A percentile compares a stretch with the other conserved stretches of the same genome.
Evolutionary conservation across 2,113 vertebrate species (phyloP).

Genomic region (Nipponia nippon): DNA sequence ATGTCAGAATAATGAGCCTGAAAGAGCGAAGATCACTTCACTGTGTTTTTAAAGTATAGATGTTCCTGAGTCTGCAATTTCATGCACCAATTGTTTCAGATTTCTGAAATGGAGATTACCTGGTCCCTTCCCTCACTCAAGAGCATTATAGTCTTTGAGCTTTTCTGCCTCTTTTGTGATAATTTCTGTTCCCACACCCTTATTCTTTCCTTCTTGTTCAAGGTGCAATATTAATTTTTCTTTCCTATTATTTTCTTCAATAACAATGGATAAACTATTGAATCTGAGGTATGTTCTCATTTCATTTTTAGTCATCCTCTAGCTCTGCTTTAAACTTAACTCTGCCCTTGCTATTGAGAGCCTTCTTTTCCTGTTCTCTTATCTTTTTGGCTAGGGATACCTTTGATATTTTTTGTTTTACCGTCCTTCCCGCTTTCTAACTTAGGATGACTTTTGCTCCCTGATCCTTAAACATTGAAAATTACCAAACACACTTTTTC

Average conservation of each 20-base stretch:
- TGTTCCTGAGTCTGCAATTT: conserved; percentile 18
- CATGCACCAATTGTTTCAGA: conserved; percentile 14
- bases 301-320: neutral
- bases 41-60: neutral
- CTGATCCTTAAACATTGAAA: neutral
- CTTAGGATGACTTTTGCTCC: neutral
- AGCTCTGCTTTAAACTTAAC: neutral
- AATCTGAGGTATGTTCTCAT: neutral
- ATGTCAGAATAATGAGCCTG: conserved; percentile 9
- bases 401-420: neutral
- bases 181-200: neutral
- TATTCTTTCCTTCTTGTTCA: neutral
- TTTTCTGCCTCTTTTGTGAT: neutral
- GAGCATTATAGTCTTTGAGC: neutral
- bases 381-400: neutral
- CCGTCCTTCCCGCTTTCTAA: neutral
- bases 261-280: neutral
- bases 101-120: conserved; percentile 14
- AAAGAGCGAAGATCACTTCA: neutral
- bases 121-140: neutral
- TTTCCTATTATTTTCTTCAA: neutral
- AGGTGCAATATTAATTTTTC: neutral
- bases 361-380: neutral
- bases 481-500: neutral
- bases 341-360: neutral